Evolutionary conservation across 2,888 invertebrate genomes (phyloP).

Genomic region (Synanthedon vespiformis): DNA sequence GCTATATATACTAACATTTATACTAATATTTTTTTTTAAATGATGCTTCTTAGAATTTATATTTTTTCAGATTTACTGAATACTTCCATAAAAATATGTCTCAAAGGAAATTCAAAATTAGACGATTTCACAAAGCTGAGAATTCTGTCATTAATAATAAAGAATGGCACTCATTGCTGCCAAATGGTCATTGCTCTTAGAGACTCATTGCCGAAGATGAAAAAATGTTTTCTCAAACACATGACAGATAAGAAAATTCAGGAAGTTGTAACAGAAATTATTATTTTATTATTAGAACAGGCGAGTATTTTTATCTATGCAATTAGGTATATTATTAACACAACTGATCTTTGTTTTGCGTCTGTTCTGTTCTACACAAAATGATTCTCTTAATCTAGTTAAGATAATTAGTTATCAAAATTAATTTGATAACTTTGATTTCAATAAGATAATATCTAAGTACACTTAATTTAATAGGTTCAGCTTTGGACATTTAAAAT

Average conservation of each 20-base stretch:
- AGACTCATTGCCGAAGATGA: conserved; percentile 34
- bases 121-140: conserved; percentile 52
- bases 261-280: conserved; percentile 47
- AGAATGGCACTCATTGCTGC: conserved; percentile 46
- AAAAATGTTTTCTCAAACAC: conserved; percentile 32
- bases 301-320: conserved; percentile 18
- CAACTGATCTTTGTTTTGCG: no score
- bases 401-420: no score
- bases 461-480: no score
- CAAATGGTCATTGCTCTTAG: conserved; percentile 45
- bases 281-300: conserved; percentile 36
- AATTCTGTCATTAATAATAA: conserved; percentile 49
- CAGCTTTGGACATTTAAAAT: no score
- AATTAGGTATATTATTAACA: no score
- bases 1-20: no score
- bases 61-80: conserved; percentile 40
- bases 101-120: conserved; percentile 29
- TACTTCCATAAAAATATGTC: conserved; percentile 32
- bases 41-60: no score
- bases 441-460: no score
- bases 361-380: no score
- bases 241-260: conserved; percentile 46
- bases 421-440: no score
- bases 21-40: no score
- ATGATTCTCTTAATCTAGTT: no score